Evolutionary conservation across 2,888 invertebrate species (phyloP).

Genomic region (Protophormia terraenovae): DNA sequence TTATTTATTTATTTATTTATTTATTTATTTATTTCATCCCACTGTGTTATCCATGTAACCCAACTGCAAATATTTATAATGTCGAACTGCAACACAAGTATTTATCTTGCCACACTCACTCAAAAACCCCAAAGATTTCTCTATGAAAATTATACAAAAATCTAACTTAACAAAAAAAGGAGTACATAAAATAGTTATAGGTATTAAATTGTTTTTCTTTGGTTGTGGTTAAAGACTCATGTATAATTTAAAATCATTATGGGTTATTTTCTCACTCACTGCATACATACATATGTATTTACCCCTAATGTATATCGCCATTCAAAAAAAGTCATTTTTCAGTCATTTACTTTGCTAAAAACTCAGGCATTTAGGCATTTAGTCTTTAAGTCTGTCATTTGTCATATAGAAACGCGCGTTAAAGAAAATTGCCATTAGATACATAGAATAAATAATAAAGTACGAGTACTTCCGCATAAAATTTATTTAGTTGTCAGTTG

Average conservation of each 20-base stretch:
- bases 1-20: not conserved
- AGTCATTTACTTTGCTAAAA: too few relatives aligned
- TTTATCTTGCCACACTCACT: not conserved
- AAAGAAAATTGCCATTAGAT: not conserved
- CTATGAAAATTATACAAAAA: not conserved
- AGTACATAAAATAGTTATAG: not conserved
- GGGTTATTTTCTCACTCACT: slow-evolving; percentile 37
- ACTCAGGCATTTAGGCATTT: not conserved
- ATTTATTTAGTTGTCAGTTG: slow-evolving; percentile 23
- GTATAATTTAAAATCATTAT: slow-evolving; percentile 48
- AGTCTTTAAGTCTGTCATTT: not conserved
- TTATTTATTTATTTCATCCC: not conserved
- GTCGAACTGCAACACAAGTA: not conserved
- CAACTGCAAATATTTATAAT: not conserved
- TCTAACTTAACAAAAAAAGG: not conserved
- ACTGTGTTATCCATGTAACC: not conserved
- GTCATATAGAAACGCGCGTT: not conserved
- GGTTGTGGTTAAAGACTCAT: not conserved
- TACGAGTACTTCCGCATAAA: not conserved
- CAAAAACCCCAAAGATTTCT: not conserved
- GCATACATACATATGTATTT: too few relatives aligned
- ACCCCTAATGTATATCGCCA: too few relatives aligned
- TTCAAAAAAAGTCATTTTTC: too few relatives aligned
- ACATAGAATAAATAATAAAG: not conserved
- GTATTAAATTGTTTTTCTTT: slow-evolving; percentile 24